Evolutionary conservation across 2,797 vertebrate genomes (phyloP).

Genomic region (Hoplostethus atlanticus): DNA sequence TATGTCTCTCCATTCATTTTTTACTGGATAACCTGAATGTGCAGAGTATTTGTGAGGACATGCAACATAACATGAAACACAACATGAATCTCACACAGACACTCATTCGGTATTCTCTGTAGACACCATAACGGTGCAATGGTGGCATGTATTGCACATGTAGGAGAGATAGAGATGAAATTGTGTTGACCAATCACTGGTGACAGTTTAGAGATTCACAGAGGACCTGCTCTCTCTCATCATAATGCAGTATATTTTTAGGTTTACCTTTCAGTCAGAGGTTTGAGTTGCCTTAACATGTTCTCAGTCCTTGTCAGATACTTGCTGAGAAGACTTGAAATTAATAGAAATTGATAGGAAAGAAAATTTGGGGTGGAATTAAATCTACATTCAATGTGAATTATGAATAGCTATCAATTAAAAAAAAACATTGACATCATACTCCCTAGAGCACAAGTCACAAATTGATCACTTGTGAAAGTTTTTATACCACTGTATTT

Average conservation of each 20-base stretch:
- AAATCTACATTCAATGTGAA: not conserved
- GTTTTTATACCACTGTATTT: slow-evolving; percentile 64
- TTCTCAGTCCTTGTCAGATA: slow-evolving; percentile 50
- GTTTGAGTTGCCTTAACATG: slow-evolving; percentile 79
- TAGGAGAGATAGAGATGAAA: not conserved
- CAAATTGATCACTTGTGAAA: slow-evolving; percentile 5
- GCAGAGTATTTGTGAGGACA: not conserved
- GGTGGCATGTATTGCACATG: not conserved
- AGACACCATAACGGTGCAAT: not conserved
- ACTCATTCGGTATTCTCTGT: not conserved
- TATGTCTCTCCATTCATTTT: slow-evolving; percentile 17
- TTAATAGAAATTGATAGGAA: not conserved
- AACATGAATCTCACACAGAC: not conserved
- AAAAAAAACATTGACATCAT: not conserved
- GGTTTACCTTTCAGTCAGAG: slow-evolving; percentile 65
- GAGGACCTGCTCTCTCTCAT: slow-evolving; percentile 60
- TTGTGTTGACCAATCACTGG: slow-evolving; percentile 7
- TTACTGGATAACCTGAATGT: slow-evolving; percentile 8
- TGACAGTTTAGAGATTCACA: not conserved
- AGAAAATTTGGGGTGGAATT: too few relatives aligned
- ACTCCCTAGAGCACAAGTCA: not conserved
- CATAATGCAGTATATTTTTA: slow-evolving; percentile 57
- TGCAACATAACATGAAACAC: slow-evolving; percentile 3
- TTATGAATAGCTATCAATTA: not conserved
- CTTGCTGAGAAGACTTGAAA: slow-evolving; percentile 54